Percentiles rank a stretch among this genome's conserved stretches.
Conservation (phyloP, 2,113 vertebrate species). For the Chloebia gouldiae region DNA sequence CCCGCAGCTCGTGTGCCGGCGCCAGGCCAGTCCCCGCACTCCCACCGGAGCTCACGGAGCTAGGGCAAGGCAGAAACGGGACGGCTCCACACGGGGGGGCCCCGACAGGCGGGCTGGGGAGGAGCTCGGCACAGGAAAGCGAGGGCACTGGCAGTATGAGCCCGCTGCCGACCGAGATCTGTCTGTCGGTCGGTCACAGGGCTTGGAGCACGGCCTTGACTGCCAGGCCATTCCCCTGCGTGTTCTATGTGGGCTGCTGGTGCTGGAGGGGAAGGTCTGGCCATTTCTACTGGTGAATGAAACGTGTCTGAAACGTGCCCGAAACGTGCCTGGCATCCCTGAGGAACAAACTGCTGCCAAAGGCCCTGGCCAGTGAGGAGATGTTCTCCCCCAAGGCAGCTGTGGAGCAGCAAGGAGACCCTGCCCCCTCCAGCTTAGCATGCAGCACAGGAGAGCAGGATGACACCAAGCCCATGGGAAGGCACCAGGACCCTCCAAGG, state of each 20-base stretch:
- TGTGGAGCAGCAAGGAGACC: background rate
- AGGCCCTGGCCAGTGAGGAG: background rate
- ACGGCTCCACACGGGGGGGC: fast-evolving
- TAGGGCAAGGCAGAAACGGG: background rate
- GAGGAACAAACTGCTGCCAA: background rate
- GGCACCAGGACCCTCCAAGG: background rate
- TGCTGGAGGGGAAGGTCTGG: background rate
- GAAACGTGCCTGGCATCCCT: background rate
- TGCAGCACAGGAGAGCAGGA: background rate
- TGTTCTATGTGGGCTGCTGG: background rate
- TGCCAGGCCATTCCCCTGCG: background rate
- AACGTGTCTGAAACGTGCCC: background rate
- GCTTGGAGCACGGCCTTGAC: background rate
- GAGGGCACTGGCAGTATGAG: background rate
- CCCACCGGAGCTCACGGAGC: background rate
- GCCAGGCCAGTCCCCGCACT: fast-evolving
- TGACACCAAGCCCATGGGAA: background rate
- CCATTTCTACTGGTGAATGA: background rate
- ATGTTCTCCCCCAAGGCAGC: fast-evolving
- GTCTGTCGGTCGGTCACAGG: background rate
- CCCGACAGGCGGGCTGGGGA: background rate
- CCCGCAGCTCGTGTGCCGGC: background rate
- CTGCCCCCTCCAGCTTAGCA: background rate
- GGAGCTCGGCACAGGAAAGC: background rate
- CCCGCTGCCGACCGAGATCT: background rate